phyloP scores from a whole-genome alignment of 2,888 invertebrate genomes.

The Drosophila setosimentum region DNA sequence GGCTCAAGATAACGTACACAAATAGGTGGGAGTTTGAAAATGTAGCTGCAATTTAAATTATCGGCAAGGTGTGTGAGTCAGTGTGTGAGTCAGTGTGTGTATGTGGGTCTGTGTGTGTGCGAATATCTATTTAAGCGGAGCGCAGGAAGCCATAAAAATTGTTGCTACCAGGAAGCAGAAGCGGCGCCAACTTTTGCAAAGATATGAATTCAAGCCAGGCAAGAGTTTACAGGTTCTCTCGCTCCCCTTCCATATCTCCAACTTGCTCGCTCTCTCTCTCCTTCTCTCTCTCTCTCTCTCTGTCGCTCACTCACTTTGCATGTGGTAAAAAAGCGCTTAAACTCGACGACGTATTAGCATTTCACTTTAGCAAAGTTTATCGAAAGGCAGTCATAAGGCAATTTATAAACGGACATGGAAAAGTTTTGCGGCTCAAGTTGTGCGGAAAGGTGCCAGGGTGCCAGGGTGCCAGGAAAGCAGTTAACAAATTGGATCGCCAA shows the following conservation, averaged over 20 bases:
- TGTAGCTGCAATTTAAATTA: constrained; percentile 64
- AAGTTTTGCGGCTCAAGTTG: constrained; percentile 56
- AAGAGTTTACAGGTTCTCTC: neutral
- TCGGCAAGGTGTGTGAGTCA: constrained; percentile 30
- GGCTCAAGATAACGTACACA: constrained; percentile 2
- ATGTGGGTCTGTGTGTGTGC: constrained; percentile 18
- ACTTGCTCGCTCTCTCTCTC: neutral
- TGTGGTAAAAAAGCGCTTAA: constrained; percentile 50
- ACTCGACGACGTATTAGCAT: constrained; percentile 61
- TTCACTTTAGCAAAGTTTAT: constrained; percentile 62
- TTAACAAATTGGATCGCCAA: constrained; percentile 48
- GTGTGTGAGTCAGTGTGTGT: constrained; percentile 13
- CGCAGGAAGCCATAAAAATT: constrained; percentile 74
- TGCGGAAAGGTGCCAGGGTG: constrained; percentile 5
- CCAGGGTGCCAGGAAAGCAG: constrained; percentile 32
- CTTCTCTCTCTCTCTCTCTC: neutral
- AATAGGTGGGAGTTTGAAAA: neutral
- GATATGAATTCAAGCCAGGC: constrained; percentile 41
- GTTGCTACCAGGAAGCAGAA: constrained; percentile 62
- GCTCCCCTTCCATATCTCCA: neutral
- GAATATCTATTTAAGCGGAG: constrained; percentile 62
- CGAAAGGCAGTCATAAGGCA: constrained; percentile 72
- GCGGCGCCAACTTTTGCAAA: constrained; percentile 50
- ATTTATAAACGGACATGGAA: constrained; percentile 69
- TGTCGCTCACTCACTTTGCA: neutral